These are phyloP conservation scores for Pocillopora grandis DNA, from an alignment of 92 coral and sea anemone species.

Conservation along the genomic window DNA sequence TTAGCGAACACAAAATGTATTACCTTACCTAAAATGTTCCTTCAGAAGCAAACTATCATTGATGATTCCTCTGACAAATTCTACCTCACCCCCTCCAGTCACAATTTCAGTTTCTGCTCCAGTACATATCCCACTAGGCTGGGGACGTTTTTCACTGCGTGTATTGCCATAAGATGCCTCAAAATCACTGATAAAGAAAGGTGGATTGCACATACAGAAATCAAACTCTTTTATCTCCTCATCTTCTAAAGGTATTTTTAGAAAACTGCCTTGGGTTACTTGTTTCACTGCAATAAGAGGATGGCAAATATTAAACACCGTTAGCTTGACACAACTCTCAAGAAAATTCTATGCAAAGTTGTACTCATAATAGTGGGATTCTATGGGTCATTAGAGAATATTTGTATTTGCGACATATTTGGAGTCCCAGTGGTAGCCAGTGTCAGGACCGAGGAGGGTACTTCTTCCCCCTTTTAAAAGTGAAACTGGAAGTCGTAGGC, in stretches of 20 bases:
- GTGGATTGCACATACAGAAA: slow-evolving; percentile 99
- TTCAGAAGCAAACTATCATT: slow-evolving; percentile 80
- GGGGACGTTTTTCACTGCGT: slow-evolving; percentile 86
- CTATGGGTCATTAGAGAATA: too few species aligned
- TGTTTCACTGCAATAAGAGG: slow-evolving; percentile 59
- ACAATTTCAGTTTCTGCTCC: slow-evolving; percentile 90
- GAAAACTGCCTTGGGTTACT: slow-evolving; percentile 62
- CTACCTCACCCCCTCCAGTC: slow-evolving; percentile 97
- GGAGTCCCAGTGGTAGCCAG: background rate
- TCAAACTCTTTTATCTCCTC: slow-evolving; percentile 53
- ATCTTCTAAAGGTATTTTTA: slow-evolving; percentile 53
- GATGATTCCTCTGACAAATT: slow-evolving; percentile 87
- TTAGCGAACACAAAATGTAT: background rate
- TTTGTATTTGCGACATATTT: too few species aligned
- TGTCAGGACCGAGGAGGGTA: too few species aligned
- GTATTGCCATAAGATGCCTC: slow-evolving; percentile 80
- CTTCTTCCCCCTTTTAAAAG: too few species aligned
- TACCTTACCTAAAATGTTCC: slow-evolving; percentile 69
- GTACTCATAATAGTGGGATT: too few species aligned
- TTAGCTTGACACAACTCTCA: background rate
- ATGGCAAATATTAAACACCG: background rate
- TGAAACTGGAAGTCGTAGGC: too few species aligned
- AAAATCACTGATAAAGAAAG: slow-evolving; percentile 84
- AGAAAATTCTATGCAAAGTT: too few species aligned
- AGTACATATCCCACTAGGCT: slow-evolving; percentile 87